Conservation (phyloP, 2,797 vertebrate genomes). For the Mionectes olivaceus region DNA sequence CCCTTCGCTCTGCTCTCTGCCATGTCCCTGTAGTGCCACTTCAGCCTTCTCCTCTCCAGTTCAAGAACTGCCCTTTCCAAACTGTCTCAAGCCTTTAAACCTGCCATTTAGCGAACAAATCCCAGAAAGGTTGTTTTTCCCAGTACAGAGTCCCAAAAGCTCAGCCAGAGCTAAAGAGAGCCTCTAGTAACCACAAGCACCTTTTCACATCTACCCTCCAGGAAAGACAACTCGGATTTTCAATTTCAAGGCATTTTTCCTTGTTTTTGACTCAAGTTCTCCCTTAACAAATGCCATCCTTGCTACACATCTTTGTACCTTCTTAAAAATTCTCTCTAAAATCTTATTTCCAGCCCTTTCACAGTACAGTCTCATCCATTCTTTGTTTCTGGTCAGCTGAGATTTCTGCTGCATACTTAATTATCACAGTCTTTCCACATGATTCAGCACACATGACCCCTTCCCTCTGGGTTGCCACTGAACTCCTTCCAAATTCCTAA, state of each 20-base stretch:
- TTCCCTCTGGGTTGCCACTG: constrained; percentile 22
- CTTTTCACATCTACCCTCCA: not conserved
- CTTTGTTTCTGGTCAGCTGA: constrained; percentile 43
- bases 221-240: not conserved
- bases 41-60: not conserved
- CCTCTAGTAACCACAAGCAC: not conserved
- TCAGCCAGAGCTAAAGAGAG: not conserved
- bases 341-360: constrained; percentile 14
- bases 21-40: not conserved
- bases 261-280: not conserved
- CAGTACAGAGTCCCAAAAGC: not conserved
- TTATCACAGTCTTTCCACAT: constrained; percentile 56
- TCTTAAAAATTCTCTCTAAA: constrained; percentile 26
- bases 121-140: not conserved
- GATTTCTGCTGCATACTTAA: constrained; percentile 54
- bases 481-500: constrained; percentile 65
- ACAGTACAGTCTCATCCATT: not conserved
- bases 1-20: not conserved
- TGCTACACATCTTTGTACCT: not conserved
- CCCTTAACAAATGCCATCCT: not conserved
- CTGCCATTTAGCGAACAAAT: not conserved
- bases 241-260: not conserved
- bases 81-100: not conserved
- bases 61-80: not conserved
- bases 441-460: constrained; percentile 51